Evolutionary conservation across 2,888 invertebrate species (phyloP).

Genomic region (Mongoloraphidia duomilia): DNA sequence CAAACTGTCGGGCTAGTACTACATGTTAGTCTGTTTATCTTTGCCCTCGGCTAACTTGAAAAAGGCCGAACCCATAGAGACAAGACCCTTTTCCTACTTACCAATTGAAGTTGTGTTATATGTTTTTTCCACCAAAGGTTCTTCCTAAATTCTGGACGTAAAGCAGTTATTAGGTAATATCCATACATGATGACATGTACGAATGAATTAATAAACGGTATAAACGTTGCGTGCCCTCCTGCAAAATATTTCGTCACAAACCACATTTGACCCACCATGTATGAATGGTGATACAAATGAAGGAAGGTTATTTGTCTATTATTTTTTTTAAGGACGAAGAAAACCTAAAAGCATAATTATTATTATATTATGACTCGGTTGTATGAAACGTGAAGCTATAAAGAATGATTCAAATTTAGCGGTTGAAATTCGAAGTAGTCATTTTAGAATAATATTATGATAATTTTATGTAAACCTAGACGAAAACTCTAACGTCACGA

Average conservation of each 20-base stretch:
- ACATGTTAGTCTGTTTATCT: no score
- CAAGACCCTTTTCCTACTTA: conserved; percentile 25
- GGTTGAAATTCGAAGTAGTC: no score
- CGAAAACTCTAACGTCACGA: no score
- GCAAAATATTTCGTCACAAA: conserved; percentile 54
- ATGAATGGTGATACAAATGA: conserved; percentile 67
- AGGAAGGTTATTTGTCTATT: conserved; percentile 64
- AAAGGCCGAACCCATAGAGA: no score
- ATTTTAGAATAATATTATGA: no score
- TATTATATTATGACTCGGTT: no score
- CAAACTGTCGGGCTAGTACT: no score
- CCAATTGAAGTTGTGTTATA: conserved; percentile 65
- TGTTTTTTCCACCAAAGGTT: conserved; percentile 83
- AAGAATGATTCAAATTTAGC: no score
- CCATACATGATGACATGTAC: conserved; percentile 78
- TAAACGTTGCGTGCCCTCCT: conserved; percentile 67
- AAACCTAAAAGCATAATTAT: conserved; percentile 28
- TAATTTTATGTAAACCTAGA: no score
- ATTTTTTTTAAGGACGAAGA: conserved; percentile 73
- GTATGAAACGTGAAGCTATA: no score
- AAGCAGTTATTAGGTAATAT: conserved; percentile 68
- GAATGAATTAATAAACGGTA: conserved; percentile 68
- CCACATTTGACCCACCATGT: conserved; percentile 60
- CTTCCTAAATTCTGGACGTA: conserved; percentile 67
- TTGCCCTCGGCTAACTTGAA: no score